Evolutionary conservation across 2,113 vertebrate genomes (phyloP), one percentile per base, ranked within the genome.

Genomic region (Lycaon pictus): DNA sequence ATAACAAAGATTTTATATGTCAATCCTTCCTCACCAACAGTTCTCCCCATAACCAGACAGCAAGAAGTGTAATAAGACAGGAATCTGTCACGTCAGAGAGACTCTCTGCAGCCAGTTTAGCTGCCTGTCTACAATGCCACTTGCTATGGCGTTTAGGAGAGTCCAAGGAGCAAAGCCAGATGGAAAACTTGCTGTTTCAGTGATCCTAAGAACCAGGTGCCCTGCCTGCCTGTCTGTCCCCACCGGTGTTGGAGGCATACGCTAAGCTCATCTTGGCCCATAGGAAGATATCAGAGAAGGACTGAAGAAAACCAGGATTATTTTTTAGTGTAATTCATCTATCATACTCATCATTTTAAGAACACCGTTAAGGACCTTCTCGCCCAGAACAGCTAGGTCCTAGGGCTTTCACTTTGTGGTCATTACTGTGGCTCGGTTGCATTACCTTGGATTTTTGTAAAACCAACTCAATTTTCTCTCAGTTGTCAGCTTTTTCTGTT

Each of bases 171-270:
- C 71, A 95, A 94, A 93, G 27, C 1, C 25, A 96, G 72, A 55
- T 65, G 43, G 65, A 82, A 91, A 88, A 53, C 62, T 51, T 93
- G 90, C 72, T 95, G 37, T 87, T 67, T 86, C 51, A 32, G 48
- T 76, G 56, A 93, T 25, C 58, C 58, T 32, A 58, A 93, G 48
- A 71, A 63, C 58, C 48, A 71, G 19, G 58, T 32, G 32, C 43
- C 35, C 15, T 58, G 60, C 53, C 85, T 93, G 53, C 90, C 55
- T 65, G 37, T 83, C 37, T 55, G 35, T 79, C 55, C 72, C 71
- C 63, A 32, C 3, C 58, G 80, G 62, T 90, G 29, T 29, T 32
- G 25, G 10, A 93, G 25, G n/a, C 55, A 51, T 3, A 60, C 27
- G 62, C 48, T 65, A 93, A 13, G 74, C 13, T 37, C 51, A 37